These are phyloP conservation scores for Sphyrna mokarran DNA, from an alignment of 2,113 vertebrate species.

Conservation along the genomic window DNA sequence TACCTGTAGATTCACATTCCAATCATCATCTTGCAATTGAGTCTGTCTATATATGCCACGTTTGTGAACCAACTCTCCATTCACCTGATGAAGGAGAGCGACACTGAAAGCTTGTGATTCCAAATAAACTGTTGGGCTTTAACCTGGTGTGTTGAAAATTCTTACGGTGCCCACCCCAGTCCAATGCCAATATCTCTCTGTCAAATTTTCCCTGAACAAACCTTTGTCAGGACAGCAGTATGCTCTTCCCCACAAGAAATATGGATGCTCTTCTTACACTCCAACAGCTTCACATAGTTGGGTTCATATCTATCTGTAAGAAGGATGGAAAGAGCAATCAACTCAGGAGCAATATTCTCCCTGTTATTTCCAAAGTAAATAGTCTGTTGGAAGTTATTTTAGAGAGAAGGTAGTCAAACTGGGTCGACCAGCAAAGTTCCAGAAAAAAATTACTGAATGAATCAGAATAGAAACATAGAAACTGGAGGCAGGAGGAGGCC, in stretches of 20 bases:
- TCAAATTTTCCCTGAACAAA: neutral
- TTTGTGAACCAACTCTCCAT: too few relatives aligned
- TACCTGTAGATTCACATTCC: too few relatives aligned
- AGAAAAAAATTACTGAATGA: neutral
- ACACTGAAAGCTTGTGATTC: too few relatives aligned
- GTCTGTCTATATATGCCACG: too few relatives aligned
- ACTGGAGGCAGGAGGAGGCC: too few relatives aligned
- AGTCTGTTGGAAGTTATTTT: neutral
- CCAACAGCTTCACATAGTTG: constrained; percentile 39
- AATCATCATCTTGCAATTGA: too few relatives aligned
- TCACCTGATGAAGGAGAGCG: too few relatives aligned
- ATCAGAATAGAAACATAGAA: neutral
- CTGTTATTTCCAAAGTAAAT: neutral
- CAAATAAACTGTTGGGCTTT: too few relatives aligned
- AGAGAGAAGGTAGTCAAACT: neutral
- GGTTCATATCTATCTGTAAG: constrained; percentile 47
- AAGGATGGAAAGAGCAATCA: neutral
- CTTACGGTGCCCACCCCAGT: too few relatives aligned
- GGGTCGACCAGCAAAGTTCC: neutral
- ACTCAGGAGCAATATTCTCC: neutral
- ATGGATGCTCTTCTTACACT: constrained; percentile 45
- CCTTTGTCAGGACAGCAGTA: constrained; percentile 38
- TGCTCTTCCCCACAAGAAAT: constrained; percentile 39
- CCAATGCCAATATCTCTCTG: too few relatives aligned
- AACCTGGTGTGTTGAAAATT: too few relatives aligned